Base-by-base conservation (phyloP, 1,140 invertebrate species). In the Myzus persicae region DNA sequence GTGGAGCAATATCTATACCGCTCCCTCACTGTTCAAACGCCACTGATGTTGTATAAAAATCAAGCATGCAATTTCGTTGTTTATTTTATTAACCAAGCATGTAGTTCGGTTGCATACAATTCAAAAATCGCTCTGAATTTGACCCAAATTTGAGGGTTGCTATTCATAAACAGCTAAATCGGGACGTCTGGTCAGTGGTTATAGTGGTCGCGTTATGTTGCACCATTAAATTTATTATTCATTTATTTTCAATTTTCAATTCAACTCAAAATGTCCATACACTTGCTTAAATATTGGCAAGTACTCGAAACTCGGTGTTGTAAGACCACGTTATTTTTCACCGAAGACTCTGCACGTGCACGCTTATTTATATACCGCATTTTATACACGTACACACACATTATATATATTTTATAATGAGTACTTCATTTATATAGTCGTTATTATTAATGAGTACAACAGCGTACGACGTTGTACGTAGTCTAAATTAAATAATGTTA, bases 401-500 rank as follows among this genome's bases (percentile, higher is more conserved):
- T 76, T 76, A n/a, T 76, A n/a, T 76, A 76, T 76, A 76, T 76
- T 76, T 76, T 76, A 76, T 76, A 76, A 76, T 76, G 36, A 36
- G 11, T 76, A 36, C 14, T 76, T 76, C 14, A 76, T 76, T 76
- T 76, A 76, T 67, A n/a, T n/a, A 76, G 31, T 76, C n/a, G 59
- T 76, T 76, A 76, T 76, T 76, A 76, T 76, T 76, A 76, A 76
- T 76, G 59, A 67, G 59, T 67, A 67, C 59, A 59, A 59, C 54
- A 67, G 31, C 31, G 59, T 67, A 67, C 31, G 59, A n/a, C 14
- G 2, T 76, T 18, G 59, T 0, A 6, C 31, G 31, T 18, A n/a
- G n/a, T 76, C 59, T 76, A 76, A 76, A 76, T 76, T n/a, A 76
- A 76, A 76, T 76, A 76, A 76, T n/a, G n/a, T 76, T n/a, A 76